Conservation (phyloP, 2,888 invertebrate genomes). For the Calameuta idolon region DNA sequence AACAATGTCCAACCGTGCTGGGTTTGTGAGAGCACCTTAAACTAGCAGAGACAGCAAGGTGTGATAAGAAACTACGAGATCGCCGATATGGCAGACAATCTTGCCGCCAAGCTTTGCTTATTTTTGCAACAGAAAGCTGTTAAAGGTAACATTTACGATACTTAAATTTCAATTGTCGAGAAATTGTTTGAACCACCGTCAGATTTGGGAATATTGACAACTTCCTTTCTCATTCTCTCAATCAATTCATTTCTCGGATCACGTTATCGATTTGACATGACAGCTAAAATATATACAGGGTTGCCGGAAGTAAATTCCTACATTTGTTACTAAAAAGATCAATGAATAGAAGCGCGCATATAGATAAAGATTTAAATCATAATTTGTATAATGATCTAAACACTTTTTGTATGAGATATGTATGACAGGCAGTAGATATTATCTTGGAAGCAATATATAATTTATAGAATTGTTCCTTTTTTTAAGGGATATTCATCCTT, state of each 20-base stretch:
- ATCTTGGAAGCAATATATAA: background rate
- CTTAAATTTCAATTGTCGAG: slow-evolving; percentile 6
- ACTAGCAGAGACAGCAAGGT: background rate
- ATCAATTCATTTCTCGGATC: background rate
- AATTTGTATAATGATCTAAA: background rate
- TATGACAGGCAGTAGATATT: background rate
- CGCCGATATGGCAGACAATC: slow-evolving; percentile 59
- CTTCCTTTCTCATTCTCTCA: slow-evolving; percentile 4
- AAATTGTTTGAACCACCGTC: background rate
- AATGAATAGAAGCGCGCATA: background rate
- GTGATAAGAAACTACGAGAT: background rate
- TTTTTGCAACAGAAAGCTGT: slow-evolving; percentile 52
- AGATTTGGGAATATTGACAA: background rate
- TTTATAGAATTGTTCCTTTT: background rate
- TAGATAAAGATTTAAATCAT: background rate
- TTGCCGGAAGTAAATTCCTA: background rate
- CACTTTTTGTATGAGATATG: background rate
- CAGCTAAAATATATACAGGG: background rate
- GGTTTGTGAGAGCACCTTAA: background rate
- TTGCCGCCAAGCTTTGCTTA: slow-evolving; percentile 61
- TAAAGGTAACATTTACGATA: slow-evolving; percentile 44
- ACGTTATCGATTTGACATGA: background rate
- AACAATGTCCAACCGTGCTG: background rate
- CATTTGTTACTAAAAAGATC: background rate
- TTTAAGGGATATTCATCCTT: background rate